Conservation (phyloP, 2,888 invertebrate species). For the Noctua pronuba region DNA sequence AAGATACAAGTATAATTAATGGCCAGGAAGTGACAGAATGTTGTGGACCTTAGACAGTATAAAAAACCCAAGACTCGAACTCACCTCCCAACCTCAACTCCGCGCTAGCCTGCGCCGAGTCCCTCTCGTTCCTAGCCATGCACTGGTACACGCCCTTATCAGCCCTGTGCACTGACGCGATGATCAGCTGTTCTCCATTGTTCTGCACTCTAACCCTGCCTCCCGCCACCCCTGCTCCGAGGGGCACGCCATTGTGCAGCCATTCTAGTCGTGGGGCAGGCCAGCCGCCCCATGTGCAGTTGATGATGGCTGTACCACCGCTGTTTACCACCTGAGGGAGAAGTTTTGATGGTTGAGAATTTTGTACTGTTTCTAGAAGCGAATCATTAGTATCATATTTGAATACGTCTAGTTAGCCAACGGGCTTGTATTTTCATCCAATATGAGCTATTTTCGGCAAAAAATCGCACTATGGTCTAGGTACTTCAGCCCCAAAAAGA, state of each 20-base stretch:
- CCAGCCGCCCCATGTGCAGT: conserved; percentile 96
- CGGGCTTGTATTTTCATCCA: background rate
- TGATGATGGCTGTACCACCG: conserved; percentile 95
- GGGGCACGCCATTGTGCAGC: conserved; percentile 93
- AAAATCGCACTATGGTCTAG: background rate
- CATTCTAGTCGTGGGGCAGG: conserved; percentile 93
- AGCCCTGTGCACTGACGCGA: conserved; percentile 92
- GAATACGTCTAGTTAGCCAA: background rate
- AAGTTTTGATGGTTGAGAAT: background rate
- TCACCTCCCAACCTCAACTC: conserved; percentile 95
- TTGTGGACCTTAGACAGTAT: background rate
- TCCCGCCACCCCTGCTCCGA: conserved; percentile 86
- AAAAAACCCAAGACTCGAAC: conserved; percentile 54
- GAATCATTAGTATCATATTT: background rate
- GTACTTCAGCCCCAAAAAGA: too few relatives aligned
- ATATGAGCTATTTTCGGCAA: background rate
- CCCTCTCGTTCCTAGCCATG: conserved; percentile 94
- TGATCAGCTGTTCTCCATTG: conserved; percentile 83
- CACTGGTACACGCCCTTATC: conserved; percentile 98
- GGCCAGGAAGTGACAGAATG: background rate
- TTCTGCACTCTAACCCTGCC: conserved; percentile 81
- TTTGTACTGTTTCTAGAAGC: background rate
- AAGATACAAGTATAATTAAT: background rate
- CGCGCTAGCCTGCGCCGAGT: conserved; percentile 95
- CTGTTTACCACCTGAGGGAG: conserved; percentile 94